Evolutionary conservation across 2,113 vertebrate genomes (phyloP).

Genomic region (Pygoscelis adeliae): DNA sequence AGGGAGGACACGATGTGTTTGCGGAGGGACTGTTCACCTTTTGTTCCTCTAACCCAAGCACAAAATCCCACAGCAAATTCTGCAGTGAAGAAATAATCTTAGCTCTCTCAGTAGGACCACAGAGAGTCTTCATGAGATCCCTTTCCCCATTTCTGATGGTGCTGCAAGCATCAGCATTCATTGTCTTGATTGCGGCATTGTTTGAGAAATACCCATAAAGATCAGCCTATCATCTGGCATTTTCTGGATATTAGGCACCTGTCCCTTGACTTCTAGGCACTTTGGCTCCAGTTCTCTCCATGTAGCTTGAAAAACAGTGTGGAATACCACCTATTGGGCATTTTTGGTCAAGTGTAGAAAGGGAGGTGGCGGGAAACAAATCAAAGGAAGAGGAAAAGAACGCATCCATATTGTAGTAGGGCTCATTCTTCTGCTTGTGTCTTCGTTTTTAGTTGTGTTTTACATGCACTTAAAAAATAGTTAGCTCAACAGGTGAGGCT

Average conservation of each 20-base stretch:
- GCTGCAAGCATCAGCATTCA: neutral
- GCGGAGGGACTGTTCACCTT: neutral
- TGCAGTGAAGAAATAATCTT: neutral
- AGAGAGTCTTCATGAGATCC: neutral
- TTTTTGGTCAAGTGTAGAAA: neutral
- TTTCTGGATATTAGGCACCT: neutral
- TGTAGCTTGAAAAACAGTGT: neutral
- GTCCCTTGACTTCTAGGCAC: neutral
- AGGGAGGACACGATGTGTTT: neutral
- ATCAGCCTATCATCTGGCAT: neutral
- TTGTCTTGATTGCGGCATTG: neutral
- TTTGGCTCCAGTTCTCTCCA: neutral
- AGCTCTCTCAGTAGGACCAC: neutral
- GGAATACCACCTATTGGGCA: neutral
- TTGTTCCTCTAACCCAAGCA: neutral
- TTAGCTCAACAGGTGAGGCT: neutral
- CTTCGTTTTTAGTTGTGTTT: slow-evolving; percentile 46
- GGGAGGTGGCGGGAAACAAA: neutral
- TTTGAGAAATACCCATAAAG: neutral
- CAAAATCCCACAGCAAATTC: neutral
- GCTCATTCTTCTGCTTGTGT: slow-evolving; percentile 49
- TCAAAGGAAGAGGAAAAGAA: slow-evolving; percentile 28
- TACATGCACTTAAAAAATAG: slow-evolving; percentile 61
- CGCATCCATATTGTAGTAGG: neutral
- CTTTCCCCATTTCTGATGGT: neutral